Conservation (phyloP, 1,140 invertebrate genomes). For the Heliconius himera region DNA sequence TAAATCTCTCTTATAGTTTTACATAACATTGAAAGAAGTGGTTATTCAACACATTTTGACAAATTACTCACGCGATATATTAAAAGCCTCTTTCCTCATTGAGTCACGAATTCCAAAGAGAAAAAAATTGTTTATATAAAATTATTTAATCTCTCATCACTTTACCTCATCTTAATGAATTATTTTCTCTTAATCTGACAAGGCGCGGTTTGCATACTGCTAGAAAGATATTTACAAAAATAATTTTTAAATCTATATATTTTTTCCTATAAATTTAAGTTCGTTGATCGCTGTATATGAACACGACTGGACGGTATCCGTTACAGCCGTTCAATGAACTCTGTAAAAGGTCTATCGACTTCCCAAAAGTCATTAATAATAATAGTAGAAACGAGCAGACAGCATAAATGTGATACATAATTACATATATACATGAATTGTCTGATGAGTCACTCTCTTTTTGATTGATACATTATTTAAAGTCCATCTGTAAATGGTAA, state of each 20-base stretch:
- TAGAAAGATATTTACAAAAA: too few relatives aligned
- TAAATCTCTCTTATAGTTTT: too few relatives aligned
- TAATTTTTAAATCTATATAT: not conserved
- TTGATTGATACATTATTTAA: not conserved
- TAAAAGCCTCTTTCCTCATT: not conserved
- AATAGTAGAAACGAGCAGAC: not conserved
- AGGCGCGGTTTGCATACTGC: not conserved
- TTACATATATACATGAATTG: not conserved
- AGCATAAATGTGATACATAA: not conserved
- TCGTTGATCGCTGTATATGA: constrained; percentile 19
- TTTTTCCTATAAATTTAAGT: constrained; percentile 3
- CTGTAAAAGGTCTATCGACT: not conserved
- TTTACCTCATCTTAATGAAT: not conserved
- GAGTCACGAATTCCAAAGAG: not conserved
- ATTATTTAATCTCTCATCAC: not conserved
- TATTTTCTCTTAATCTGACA: not conserved
- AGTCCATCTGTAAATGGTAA: not conserved
- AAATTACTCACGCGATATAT: not conserved
- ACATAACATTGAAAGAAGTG: not conserved
- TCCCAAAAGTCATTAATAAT: constrained; percentile 9
- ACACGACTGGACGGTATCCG: not conserved
- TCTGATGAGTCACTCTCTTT: not conserved
- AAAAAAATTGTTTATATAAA: not conserved
- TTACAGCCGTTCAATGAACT: constrained; percentile 29
- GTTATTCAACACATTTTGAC: constrained; percentile 4